Percentiles rank a stretch among this genome's conserved stretches.
Evolutionary conservation across 2,888 invertebrate genomes (phyloP).

Genomic region (Tanaodytes sp.): DNA sequence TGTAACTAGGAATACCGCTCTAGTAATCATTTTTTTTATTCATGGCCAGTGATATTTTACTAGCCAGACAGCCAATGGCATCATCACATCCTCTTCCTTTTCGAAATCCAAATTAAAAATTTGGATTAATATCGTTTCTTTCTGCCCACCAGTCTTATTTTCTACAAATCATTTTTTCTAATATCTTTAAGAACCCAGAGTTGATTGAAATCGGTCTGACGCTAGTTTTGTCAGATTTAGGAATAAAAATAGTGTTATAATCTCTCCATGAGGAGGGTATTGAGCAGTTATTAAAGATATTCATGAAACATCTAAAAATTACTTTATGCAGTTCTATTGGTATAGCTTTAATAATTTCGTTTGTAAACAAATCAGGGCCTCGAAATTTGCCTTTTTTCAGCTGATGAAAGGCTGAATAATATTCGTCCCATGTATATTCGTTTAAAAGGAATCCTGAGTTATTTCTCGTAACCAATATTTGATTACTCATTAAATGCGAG

Average conservation of each 20-base stretch:
- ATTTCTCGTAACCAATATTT: no score
- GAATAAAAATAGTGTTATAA: slow-evolving; percentile 3
- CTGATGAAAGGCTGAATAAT: not conserved
- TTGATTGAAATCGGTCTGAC: slow-evolving; percentile 10
- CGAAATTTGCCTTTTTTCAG: not conserved
- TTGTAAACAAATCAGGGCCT: not conserved
- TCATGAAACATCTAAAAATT: not conserved
- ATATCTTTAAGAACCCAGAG: slow-evolving; percentile 13
- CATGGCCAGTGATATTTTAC: not conserved
- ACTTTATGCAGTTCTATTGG: not conserved
- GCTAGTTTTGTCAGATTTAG: not conserved
- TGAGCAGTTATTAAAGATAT: not conserved
- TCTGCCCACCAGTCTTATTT: slow-evolving; percentile 28
- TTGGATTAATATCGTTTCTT: not conserved
- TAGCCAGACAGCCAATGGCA: not conserved
- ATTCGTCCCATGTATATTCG: slow-evolving; percentile 10
- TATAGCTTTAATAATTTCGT: not conserved
- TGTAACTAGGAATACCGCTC: no score
- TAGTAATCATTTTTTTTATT: no score
- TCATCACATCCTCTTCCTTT: not conserved
- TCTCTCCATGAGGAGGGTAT: not conserved
- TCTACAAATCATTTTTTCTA: slow-evolving; percentile 25
- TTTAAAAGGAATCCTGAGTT: no score
- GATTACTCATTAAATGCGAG: no score
- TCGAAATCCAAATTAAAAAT: slow-evolving; percentile 16